Conservation (phyloP, 1,140 invertebrate genomes). For the Psix sp. region DNA sequence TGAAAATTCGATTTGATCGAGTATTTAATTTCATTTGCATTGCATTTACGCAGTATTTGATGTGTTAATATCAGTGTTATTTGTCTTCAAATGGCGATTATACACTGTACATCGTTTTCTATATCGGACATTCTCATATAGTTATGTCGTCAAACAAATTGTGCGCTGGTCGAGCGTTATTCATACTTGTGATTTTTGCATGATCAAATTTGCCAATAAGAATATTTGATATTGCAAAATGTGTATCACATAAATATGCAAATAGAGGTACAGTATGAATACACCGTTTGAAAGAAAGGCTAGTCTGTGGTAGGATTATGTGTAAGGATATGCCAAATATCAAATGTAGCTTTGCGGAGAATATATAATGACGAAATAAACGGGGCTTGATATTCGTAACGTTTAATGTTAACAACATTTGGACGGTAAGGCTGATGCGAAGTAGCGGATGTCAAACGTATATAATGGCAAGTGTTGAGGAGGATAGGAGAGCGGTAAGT, state of each 20-base stretch:
- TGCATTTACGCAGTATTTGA: constrained; percentile 37
- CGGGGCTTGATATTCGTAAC: constrained; percentile 7
- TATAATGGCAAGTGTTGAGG: constrained; percentile 47
- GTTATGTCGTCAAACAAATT: too few relatives aligned
- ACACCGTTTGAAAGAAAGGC: too few relatives aligned
- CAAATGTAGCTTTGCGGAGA: not conserved
- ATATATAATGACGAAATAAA: constrained; percentile 13
- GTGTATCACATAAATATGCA: too few relatives aligned
- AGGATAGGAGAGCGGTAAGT: constrained; percentile 5
- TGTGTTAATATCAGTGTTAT: constrained; percentile 29
- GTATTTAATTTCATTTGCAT: constrained; percentile 60
- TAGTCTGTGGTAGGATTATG: too few relatives aligned
- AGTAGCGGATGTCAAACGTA: constrained; percentile 55
- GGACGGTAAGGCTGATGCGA: constrained; percentile 25
- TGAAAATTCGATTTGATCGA: constrained; percentile 56
- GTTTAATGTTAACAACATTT: constrained; percentile 44
- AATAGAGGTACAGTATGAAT: too few relatives aligned
- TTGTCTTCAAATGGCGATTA: constrained; percentile 5
- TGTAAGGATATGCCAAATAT: not conserved
- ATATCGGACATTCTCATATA: too few relatives aligned
- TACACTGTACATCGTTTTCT: too few relatives aligned
- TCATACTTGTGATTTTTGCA: too few relatives aligned
- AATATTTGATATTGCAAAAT: too few relatives aligned
- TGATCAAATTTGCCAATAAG: too few relatives aligned
- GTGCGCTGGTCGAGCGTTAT: too few relatives aligned